A percentile compares a stretch with the other conserved stretches of the same genome.
phyloP scores from a whole-genome alignment of 2,113 vertebrate species.

The Fregetta grallaria region DNA sequence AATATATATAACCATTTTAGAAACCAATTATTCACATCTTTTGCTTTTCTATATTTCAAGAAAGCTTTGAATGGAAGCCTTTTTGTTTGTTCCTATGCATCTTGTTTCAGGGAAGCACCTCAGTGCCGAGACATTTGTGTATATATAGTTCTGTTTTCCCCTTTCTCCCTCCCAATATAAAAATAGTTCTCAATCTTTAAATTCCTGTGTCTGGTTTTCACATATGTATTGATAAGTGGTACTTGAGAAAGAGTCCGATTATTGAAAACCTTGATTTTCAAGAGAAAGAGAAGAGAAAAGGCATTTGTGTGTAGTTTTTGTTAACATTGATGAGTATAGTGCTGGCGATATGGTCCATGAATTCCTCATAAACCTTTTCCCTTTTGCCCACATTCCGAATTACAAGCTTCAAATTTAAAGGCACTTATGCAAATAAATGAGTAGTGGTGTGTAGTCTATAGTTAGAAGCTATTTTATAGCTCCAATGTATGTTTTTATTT shows the following conservation, averaged over 20 bases:
- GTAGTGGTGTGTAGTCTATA: not conserved
- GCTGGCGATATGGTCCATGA: not conserved
- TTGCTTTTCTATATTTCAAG: not conserved
- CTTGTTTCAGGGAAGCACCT: not conserved
- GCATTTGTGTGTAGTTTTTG: not conserved
- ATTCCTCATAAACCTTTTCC: not conserved
- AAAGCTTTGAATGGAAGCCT: not conserved
- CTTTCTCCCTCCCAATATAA: not conserved
- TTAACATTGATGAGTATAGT: not conserved
- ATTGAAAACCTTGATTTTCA: not conserved
- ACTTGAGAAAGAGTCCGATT: not conserved
- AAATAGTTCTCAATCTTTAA: not conserved
- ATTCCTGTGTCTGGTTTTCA: not conserved
- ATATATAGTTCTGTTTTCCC: not conserved
- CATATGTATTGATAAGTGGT: not conserved
- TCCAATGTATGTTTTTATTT: not conserved
- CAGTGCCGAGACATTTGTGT: not conserved
- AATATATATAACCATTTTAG: not conserved
- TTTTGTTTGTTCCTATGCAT: not conserved
- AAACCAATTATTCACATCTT: not conserved
- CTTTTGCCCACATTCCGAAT: not conserved
- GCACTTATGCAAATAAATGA: not conserved
- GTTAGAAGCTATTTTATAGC: not conserved
- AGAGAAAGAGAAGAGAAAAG: not conserved
- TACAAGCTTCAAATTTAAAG: not conserved